Evolutionary conservation across 1,140 invertebrate species (phyloP).

Genomic region (Zeugodacus cucurbitae): DNA sequence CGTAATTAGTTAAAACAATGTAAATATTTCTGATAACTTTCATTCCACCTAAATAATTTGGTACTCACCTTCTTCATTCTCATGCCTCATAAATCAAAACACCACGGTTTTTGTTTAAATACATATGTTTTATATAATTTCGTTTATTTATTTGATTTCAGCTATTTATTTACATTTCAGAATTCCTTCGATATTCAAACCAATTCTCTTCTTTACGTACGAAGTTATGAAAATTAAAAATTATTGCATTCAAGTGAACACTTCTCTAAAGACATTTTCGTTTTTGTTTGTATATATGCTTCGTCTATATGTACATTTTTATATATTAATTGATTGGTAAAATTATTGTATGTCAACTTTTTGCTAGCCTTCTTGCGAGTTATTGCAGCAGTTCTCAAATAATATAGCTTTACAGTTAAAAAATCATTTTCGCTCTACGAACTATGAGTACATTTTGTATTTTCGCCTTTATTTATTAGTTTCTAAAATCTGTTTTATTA

Average conservation of each 20-base stretch:
- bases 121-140: slow-evolving; percentile 24
- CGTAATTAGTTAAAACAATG: no score
- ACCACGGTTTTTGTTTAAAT: not conserved
- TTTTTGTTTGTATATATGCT: not conserved
- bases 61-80: not conserved
- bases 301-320: not conserved
- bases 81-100: not conserved
- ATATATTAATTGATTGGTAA: slow-evolving; percentile 16
- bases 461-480: not conserved
- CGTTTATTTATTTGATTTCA: slow-evolving; percentile 33
- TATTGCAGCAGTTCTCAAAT: not conserved
- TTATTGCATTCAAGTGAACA: not conserved
- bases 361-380: not conserved
- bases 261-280: not conserved
- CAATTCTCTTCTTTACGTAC: not conserved
- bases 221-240: not conserved
- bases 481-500: not conserved
- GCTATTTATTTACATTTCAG: not conserved
- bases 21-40: no score
- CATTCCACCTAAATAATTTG: no score
- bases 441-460: not conserved
- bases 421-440: not conserved
- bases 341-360: not conserved
- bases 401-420: not conserved
- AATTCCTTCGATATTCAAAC: not conserved